phyloP scores from a whole-genome alignment of 2,113 vertebrate species.

The Progne subis region DNA sequence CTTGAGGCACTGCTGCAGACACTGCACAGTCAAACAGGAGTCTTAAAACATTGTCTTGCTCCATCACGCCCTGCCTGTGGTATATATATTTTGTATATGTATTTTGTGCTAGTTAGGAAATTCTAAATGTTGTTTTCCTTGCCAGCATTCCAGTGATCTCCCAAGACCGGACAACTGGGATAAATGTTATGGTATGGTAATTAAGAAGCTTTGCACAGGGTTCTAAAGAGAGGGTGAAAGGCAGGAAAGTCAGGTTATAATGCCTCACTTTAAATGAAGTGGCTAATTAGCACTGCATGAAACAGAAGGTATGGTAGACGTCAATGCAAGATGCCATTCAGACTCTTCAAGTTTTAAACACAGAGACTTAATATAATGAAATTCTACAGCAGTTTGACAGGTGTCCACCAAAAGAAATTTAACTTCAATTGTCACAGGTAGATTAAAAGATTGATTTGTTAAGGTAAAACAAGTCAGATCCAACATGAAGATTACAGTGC shows the following conservation, averaged over 20 bases:
- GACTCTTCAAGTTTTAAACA: not conserved
- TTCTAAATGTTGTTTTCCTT: not conserved
- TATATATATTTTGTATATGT: not conserved
- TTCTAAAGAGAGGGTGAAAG: not conserved
- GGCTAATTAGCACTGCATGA: not conserved
- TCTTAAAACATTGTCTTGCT: not conserved
- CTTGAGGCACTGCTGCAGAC: not conserved
- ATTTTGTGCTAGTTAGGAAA: not conserved
- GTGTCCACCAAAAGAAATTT: not conserved
- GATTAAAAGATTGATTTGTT: not conserved
- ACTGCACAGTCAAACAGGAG: not conserved
- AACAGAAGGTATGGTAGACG: not conserved
- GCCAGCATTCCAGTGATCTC: not conserved
- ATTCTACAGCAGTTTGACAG: not conserved
- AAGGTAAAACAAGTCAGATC: not conserved
- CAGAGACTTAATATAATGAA: not conserved
- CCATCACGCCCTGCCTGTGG: fast-evolving
- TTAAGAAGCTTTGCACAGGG: not conserved
- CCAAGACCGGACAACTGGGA: not conserved
- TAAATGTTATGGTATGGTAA: not conserved
- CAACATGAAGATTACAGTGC: not conserved
- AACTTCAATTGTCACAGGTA: not conserved
- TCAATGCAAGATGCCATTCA: not conserved
- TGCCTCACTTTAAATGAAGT: not conserved
- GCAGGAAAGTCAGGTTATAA: not conserved